A percentile compares a stretch with the other conserved stretches of the same genome.
phyloP scores from a whole-genome alignment of 1,140 invertebrate species.

The Zaprionus ghesquierei region DNA sequence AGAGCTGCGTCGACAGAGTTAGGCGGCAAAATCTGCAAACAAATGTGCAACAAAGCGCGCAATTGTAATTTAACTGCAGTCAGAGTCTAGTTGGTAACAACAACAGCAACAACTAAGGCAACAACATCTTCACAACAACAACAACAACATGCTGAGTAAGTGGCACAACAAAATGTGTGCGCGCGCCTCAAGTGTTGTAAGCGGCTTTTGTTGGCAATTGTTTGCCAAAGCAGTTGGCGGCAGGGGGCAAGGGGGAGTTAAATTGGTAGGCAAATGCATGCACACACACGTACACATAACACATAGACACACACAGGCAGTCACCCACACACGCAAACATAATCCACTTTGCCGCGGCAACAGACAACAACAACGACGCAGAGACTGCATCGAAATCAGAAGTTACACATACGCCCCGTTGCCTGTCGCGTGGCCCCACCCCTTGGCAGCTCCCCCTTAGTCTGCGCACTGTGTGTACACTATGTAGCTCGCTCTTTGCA shows the following conservation, averaged over 20 bases:
- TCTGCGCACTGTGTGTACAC: background rate
- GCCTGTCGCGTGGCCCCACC: too few species aligned
- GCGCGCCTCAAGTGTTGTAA: slow-evolving; percentile 77
- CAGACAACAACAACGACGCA: slow-evolving; percentile 18
- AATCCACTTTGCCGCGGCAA: slow-evolving; percentile 63
- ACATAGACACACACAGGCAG: background rate
- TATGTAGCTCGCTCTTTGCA: background rate
- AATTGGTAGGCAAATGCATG: slow-evolving; percentile 66
- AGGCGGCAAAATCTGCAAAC: slow-evolving; percentile 55
- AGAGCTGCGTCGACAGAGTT: slow-evolving; percentile 3
- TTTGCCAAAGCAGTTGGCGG: slow-evolving; percentile 45
- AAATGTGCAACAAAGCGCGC: slow-evolving; percentile 76
- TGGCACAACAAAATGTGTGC: slow-evolving; percentile 58
- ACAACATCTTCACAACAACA: slow-evolving; percentile 28
- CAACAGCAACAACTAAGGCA: slow-evolving; percentile 27
- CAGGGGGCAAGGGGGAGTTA: background rate
- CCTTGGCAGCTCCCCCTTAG: too few species aligned
- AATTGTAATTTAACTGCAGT: slow-evolving; percentile 81
- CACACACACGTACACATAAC: slow-evolving; percentile 21
- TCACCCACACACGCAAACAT: slow-evolving; percentile 37
- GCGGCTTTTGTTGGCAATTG: slow-evolving; percentile 79
- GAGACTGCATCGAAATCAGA: slow-evolving; percentile 45
- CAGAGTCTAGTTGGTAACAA: slow-evolving; percentile 72
- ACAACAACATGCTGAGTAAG: slow-evolving; percentile 49
- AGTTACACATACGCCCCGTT: slow-evolving; percentile 76